Evolutionary conservation across 2,113 vertebrate species (phyloP), one percentile per base, ranked within the genome.

Genomic region (Alosa alosa): DNA sequence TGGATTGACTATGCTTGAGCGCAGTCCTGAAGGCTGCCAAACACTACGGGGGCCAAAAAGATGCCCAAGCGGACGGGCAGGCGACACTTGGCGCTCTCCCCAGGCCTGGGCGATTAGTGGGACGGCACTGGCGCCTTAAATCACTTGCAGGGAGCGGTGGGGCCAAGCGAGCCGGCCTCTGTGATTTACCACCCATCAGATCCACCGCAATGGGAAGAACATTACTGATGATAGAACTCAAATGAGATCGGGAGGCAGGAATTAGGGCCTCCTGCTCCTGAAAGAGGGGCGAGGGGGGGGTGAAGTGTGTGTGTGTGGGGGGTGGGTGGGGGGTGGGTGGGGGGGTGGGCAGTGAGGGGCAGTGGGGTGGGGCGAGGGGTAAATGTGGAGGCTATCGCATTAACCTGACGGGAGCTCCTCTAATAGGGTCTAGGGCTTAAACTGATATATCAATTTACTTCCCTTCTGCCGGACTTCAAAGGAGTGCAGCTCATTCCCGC

Each of bases 391-490:
- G 91, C 94, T 94, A 95, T 95, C 93, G 91, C 94, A 95, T 95
- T 95, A 95, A 95, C 94, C 94, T 95, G 94, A 93, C 91, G 85
- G 93, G 96, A 95, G 92, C 96, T 96, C 95, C 95, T 94, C 94
- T 95, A 97, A 97, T 97, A 97, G 96, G 96, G 97, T 97, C 96
- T 95, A 95, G 95, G 95, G 97, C 95, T 98, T 97, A 97, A 93
- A 96, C 94, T 94, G 96, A 97, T 94, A 96, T 98, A 98, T 98
- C 97, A 96, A 96, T 98, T 98, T 97, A 96, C 97, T 94, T 96
- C 96, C 95, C 60, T 95, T 96, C 96, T 92, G 96, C 94, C 95
- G 86, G 93, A 97, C 97, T 99, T 99, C 97, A 99, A 99, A 99
- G 97, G 88, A 85, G 94, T 88, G 88, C 88, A 94, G 91, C 94